Evolutionary conservation across 2,888 invertebrate species (phyloP).

Genomic region (Coremacera marginata): DNA sequence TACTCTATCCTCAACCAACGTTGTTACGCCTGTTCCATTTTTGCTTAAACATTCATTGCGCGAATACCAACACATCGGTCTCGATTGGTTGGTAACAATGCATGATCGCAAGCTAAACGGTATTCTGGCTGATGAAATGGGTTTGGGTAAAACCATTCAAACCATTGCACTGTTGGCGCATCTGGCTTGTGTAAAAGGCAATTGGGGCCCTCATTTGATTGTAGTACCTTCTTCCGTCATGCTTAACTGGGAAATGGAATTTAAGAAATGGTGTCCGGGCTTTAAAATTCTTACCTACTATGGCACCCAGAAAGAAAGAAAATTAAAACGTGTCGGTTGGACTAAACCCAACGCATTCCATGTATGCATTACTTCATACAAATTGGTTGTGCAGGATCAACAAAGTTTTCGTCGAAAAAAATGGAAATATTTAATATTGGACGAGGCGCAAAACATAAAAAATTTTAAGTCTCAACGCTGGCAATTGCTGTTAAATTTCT

Average conservation of each 20-base stretch:
- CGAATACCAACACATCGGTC: conserved; percentile 95
- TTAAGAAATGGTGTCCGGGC: conserved; percentile 99
- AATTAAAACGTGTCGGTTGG: conserved; percentile 93
- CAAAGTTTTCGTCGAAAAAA: conserved; percentile 96
- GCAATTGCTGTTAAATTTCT: conserved; percentile 96
- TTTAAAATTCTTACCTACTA: conserved; percentile 99
- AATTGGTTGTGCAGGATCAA: conserved; percentile 98
- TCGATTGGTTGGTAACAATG: conserved; percentile 98
- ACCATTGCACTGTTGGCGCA: conserved; percentile 95
- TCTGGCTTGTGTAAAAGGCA: conserved; percentile 86
- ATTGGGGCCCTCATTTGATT: conserved; percentile 99
- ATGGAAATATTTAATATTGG: conserved; percentile 98
- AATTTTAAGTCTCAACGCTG: conserved; percentile 99
- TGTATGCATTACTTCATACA: conserved; percentile 97
- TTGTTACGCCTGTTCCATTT: conserved; percentile 93
- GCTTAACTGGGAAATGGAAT: conserved; percentile 99
- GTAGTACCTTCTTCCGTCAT: conserved; percentile 99
- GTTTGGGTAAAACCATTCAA: conserved; percentile 96
- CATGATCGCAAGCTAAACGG: conserved; percentile 95
- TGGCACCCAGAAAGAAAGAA: conserved; percentile 95
- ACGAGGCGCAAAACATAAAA: conserved; percentile 99
- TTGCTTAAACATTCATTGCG: conserved; percentile 89
- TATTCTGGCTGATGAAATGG: conserved; percentile 97
- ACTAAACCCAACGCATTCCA: conserved; percentile 99
- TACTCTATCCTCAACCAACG: conserved; percentile 93